Evolutionary conservation across 2,888 invertebrate genomes (phyloP), one percentile per base, ranked within the genome.

Genomic region (Phyllotreta cruciferae): DNA sequence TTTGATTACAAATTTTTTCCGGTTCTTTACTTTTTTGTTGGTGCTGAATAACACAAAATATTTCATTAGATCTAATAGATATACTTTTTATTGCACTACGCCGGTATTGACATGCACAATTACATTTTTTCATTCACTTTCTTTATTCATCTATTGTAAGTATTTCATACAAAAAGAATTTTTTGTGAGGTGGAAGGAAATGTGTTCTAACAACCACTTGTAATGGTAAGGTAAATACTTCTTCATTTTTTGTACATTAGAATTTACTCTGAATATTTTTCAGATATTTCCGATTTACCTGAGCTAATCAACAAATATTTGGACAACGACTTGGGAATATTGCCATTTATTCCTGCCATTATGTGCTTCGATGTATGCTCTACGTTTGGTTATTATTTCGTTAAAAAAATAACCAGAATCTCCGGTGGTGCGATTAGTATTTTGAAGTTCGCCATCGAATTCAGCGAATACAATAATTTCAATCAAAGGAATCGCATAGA

Each of bases 341-440:
- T 67, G 7, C 14, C 42, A 5, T 11, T 69, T 14, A 52, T 66
- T 14, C 67, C 69, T 4, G 13, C 67, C 3, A 61, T 63, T 54
- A 42, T 67, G 13, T 54, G 65, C 11, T 63, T 63, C 6, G 69
- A 69, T 34, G 24, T 58, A 3, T 45, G 47, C 38, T 54, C 49
- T 5, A 36, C 35, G 2, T 4, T 58, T 10, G 50, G 44, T 24
- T 36, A n/a, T 9, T 62, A 56, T 52, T 55, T 62, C 24, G 24
- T 7, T 8, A 36, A 37, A 5, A 62, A 45, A 54, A 11, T 49
- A n/a, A 9, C 61, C 11, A 45, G 55, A 38, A 9, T 54, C 8
- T 56, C 60, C 7, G 49, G n/a, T 13, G 39, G 58, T 13, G 49
- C 66, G 34, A 50, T 11, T 36, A 62, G 55, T 49, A 6, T 65